A percentile compares a stretch with the other conserved stretches of the same genome.
Conservation (phyloP, 2,113 vertebrate species). For the Esox niger region DNA sequence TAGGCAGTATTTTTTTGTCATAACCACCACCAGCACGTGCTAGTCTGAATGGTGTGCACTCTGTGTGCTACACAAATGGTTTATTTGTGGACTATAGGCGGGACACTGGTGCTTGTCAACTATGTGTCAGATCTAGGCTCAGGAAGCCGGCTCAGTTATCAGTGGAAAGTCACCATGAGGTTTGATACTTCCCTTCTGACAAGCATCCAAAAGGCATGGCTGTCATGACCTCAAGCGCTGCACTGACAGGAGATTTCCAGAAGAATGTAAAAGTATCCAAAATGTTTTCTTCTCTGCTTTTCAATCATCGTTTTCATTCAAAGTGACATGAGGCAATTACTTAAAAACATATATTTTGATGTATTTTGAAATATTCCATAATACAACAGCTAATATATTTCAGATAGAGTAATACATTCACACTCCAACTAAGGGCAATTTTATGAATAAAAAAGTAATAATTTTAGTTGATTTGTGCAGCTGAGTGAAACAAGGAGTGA, state of each 20-base stretch:
- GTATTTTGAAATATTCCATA: background rate
- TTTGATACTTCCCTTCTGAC: slow-evolving; percentile 28
- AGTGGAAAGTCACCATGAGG: slow-evolving; percentile 50
- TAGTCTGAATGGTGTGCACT: slow-evolving; percentile 23
- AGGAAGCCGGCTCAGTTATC: slow-evolving; percentile 40
- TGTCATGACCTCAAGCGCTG: slow-evolving; percentile 28
- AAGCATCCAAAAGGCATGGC: slow-evolving; percentile 10
- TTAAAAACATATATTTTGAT: background rate
- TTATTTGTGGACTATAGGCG: slow-evolving; percentile 68
- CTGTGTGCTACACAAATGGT: slow-evolving; percentile 59
- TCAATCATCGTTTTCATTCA: background rate
- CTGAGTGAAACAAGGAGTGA: slow-evolving; percentile 6
- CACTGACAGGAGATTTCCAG: slow-evolving; percentile 48
- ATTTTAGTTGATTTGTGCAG: too few relatives aligned
- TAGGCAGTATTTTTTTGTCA: slow-evolving; percentile 49
- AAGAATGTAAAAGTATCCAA: slow-evolving; percentile 4
- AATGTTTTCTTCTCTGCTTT: background rate
- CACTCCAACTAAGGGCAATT: too few relatives aligned
- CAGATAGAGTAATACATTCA: too few relatives aligned
- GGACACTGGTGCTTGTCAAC: slow-evolving; percentile 59
- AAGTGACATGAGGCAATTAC: background rate
- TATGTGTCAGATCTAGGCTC: slow-evolving; percentile 46
- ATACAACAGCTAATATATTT: background rate
- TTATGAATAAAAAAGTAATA: too few relatives aligned
- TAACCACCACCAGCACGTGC: slow-evolving; percentile 52